A percentile compares a stretch with the other conserved stretches of the same genome.
phyloP scores from a whole-genome alignment of 2,113 vertebrate species.

The Rana temporaria region DNA sequence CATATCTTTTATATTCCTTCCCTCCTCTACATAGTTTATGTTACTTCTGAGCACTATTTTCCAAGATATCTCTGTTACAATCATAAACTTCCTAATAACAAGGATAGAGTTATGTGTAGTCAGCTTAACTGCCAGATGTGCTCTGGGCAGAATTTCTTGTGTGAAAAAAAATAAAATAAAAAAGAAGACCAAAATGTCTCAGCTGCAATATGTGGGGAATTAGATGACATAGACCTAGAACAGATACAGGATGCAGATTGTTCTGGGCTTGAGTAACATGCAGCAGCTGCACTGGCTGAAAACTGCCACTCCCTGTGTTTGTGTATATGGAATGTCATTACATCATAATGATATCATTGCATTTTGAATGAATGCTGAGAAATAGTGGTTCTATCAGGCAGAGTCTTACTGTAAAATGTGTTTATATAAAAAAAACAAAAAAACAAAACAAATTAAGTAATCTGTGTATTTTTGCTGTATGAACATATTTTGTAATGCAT shows the following conservation, averaged over 20 bases:
- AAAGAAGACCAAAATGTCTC: slow-evolving; percentile 19
- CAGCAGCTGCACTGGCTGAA: slow-evolving; percentile 27
- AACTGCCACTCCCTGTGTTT: slow-evolving; percentile 8
- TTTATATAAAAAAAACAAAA: too few species aligned
- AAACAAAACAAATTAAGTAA: too few species aligned
- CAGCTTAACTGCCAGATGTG: background rate
- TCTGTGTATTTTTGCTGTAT: too few species aligned
- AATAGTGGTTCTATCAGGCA: background rate
- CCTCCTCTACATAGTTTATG: background rate
- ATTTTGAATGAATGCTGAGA: background rate
- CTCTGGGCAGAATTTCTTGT: slow-evolving; percentile 15
- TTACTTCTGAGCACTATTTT: background rate
- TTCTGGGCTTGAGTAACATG: slow-evolving; percentile 7
- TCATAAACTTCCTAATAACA: slow-evolving; percentile 1
- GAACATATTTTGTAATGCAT: too few species aligned
- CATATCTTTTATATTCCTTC: background rate
- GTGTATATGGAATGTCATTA: background rate
- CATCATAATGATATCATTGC: slow-evolving; percentile 4
- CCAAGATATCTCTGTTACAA: background rate
- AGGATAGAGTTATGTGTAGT: background rate
- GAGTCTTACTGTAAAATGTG: too few species aligned
- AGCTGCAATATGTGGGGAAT: slow-evolving; percentile 14
- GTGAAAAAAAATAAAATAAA: slow-evolving; percentile 14
- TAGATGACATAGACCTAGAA: slow-evolving; percentile 19
- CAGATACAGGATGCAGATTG: slow-evolving; percentile 41